phyloP scores from a whole-genome alignment of 2,113 vertebrate species.

The Rhinolophus ferrumequinum region DNA sequence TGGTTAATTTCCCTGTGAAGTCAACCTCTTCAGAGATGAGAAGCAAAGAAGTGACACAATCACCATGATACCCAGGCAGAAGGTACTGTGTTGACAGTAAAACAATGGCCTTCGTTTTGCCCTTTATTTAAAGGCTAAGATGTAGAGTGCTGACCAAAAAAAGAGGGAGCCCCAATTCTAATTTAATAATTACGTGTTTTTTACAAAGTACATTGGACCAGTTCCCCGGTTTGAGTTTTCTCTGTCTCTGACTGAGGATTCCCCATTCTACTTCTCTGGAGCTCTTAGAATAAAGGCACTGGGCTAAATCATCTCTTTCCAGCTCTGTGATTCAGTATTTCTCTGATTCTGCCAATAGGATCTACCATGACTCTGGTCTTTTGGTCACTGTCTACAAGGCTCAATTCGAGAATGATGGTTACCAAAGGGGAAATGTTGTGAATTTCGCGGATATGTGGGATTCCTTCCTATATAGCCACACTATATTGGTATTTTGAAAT shows the following conservation, averaged over 20 bases:
- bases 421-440: not conserved
- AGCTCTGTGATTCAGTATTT: not conserved
- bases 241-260: not conserved
- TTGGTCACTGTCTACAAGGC: not conserved
- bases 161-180: not conserved
- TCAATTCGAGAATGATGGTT: not conserved
- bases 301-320: not conserved
- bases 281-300: not conserved
- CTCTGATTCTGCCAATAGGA: not conserved
- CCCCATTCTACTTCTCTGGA: not conserved
- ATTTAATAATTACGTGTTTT: not conserved
- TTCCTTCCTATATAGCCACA: constrained; percentile 33
- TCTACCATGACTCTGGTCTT: not conserved
- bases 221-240: constrained; percentile 20
- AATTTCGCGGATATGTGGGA: not conserved
- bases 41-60: not conserved
- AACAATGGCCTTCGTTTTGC: not conserved
- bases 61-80: not conserved
- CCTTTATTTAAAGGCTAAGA: not conserved
- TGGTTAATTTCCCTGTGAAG: not conserved
- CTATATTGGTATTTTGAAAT: constrained; percentile 60
- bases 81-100: not conserved
- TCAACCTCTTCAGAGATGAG: not conserved
- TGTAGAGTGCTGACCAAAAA: constrained; percentile 5
- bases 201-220: not conserved